Evolutionary conservation across 2,113 vertebrate species (phyloP), one percentile per base, ranked within the genome.

Genomic region (Sebastes fasciatus): DNA sequence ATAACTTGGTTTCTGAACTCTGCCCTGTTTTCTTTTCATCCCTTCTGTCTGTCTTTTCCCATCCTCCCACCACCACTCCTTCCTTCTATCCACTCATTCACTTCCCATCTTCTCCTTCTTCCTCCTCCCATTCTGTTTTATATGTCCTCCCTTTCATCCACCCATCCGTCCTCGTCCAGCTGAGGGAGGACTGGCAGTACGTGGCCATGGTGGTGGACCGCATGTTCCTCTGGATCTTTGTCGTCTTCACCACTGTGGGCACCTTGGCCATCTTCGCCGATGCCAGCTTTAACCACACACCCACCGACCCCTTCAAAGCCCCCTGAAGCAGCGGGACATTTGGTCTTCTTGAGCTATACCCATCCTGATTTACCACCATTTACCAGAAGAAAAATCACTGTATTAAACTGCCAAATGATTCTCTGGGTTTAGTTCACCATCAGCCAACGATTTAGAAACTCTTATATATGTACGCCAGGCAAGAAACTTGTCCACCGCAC

Each of bases 181-280:
- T 95, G 74, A 96, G 88, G 76, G 95, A 96, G 86, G 96, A 96
- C 89, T 96, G 96, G 96, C 96, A 96, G 94, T 96, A 94, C 8
- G 96, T 96, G 8, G 96, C 96, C 52, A 96, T 96, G 95, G 96
- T 96, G 1, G 96, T 96, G 57, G 96, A 96, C 77, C 93, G 96
- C 23, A 95, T 96, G 87, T 96, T 96, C 80, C 93, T 96, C 77
- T 95, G 94, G 94, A 91, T 95, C 85, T 96, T 96, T 2, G 94
- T 96, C 6, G 45, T 96, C 51, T 94, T 96, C 89, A 96, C 96
- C 88, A 95, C 96, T 0, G 88, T 96, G 69, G 96, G 95, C 54
- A 96, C 96, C 1, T 81, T 96, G 70, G 95, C 88, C 60, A 96
- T 96, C 82, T 96, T 96, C 2, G 74, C 88, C 0, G 61, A 94